phyloP scores from a whole-genome alignment of 1,140 invertebrate genomes.

The Ridgeia piscesae region DNA sequence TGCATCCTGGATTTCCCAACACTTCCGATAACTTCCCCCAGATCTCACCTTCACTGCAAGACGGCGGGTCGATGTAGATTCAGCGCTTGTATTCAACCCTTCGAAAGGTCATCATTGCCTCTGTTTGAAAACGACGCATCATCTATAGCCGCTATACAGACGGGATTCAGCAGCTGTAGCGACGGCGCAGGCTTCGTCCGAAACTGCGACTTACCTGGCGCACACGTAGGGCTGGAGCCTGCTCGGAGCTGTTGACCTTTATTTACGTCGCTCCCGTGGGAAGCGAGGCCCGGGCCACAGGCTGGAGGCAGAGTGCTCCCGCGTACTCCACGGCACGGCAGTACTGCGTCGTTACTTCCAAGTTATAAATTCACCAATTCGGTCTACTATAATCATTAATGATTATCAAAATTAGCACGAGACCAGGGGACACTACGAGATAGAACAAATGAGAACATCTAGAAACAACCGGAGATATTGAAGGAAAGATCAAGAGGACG shows the following conservation, averaged over 20 bases:
- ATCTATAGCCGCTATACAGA: background rate
- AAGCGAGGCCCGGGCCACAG: background rate
- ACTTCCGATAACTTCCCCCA: background rate
- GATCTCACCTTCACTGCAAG: background rate
- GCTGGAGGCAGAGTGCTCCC: background rate
- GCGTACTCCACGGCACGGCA: background rate
- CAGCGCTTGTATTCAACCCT: background rate
- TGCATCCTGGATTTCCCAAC: background rate
- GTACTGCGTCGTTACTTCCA: background rate
- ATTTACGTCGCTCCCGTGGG: background rate
- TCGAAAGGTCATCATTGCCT: background rate
- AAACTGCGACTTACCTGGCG: background rate
- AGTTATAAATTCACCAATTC: background rate
- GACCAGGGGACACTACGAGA: no score
- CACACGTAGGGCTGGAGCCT: background rate
- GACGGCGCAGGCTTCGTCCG: background rate
- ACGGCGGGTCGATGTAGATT: background rate
- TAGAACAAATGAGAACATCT: no score
- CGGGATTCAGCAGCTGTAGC: background rate
- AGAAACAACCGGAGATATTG: no score
- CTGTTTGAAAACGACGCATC: background rate
- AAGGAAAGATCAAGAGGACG: no score
- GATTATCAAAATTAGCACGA: no score
- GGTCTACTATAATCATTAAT: background rate
- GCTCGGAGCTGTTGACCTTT: background rate